Percentiles rank a stretch among this genome's conserved stretches.
phyloP scores from a whole-genome alignment of 2,113 vertebrate species.

The Pomatorhinus ruficollis region DNA sequence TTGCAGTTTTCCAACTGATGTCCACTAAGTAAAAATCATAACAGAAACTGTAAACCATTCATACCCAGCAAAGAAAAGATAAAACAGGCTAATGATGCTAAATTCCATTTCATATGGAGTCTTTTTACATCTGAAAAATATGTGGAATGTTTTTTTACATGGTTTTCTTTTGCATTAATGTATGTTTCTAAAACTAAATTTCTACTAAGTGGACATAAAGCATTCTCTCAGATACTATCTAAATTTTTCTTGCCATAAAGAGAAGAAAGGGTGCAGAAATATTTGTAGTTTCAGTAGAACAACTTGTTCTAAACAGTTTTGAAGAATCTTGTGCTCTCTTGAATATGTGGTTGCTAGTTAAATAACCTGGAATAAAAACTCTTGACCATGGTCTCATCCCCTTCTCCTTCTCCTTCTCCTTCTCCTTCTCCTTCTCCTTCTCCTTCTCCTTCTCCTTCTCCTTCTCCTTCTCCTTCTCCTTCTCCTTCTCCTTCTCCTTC shows the following conservation, averaged over 20 bases:
- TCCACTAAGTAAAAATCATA: background rate
- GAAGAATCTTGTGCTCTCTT: background rate
- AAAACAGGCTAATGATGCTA: background rate
- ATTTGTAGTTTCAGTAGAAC: background rate
- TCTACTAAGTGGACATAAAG: background rate
- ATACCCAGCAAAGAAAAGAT: background rate
- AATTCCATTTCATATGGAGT: background rate
- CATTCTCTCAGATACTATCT: background rate
- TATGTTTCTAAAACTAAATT: background rate
- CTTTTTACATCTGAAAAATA: background rate
- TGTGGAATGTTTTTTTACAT: background rate
- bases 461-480: background rate
- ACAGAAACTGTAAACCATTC: background rate
- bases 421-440: too few species aligned
- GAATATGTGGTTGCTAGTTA: background rate
- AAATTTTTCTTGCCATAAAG: background rate
- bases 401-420: background rate
- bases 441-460: background rate
- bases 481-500: too few species aligned
- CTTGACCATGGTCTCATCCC: background rate
- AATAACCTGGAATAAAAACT: background rate
- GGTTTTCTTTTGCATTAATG: background rate
- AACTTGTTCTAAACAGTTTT: background rate
- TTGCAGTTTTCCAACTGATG: background rate
- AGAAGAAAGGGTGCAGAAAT: background rate